Evolutionary conservation across 1,140 invertebrate species (phyloP).

Genomic region (Akabosia matsudoensis): DNA sequence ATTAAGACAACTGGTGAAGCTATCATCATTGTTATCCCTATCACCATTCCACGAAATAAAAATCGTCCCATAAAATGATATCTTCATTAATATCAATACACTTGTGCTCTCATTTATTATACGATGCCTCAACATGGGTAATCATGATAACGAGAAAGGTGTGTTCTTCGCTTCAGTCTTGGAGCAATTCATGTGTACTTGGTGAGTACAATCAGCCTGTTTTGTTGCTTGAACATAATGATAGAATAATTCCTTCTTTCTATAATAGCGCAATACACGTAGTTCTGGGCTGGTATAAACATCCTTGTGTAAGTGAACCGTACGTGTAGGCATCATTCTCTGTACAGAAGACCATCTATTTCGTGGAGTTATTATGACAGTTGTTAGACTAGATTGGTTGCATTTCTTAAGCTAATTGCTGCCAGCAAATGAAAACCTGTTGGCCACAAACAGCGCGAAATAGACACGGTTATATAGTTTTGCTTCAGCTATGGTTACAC

Average conservation of each 20-base stretch:
- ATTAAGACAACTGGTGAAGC: background rate
- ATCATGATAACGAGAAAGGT: constrained; percentile 5
- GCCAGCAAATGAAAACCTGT: constrained; percentile 22
- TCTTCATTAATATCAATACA: constrained; percentile 23
- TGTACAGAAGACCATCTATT: background rate
- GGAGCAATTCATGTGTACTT: background rate
- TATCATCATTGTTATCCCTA: constrained; percentile 17
- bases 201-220: constrained; percentile 6
- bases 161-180: background rate
- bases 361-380: constrained; percentile 19
- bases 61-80: background rate
- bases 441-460: constrained; percentile 1
- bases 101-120: background rate
- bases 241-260: background rate
- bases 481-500: no score
- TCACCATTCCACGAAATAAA: background rate
- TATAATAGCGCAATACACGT: background rate
- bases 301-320: constrained; percentile 1
- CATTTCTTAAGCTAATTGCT: constrained; percentile 23
- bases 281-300: background rate
- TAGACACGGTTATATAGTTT: background rate
- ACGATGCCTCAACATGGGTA: background rate
- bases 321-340: background rate
- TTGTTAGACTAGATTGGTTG: constrained; percentile 2
- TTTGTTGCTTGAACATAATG: background rate